Evolutionary conservation across 2,113 vertebrate species (phyloP).

Genomic region (Athene cunicularia): DNA sequence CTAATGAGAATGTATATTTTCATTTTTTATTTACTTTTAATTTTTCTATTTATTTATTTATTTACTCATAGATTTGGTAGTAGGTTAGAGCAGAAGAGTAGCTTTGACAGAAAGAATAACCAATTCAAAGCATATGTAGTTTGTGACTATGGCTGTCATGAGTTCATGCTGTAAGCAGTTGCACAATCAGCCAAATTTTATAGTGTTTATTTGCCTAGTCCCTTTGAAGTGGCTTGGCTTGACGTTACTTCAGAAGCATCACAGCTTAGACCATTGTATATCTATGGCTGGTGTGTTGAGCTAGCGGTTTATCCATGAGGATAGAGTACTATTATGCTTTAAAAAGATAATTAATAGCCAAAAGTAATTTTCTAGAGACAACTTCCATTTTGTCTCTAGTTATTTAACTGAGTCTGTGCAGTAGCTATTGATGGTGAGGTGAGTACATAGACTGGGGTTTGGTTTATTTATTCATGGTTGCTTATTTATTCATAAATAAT

Average conservation of each 20-base stretch:
- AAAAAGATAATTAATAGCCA: neutral
- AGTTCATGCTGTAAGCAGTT: neutral
- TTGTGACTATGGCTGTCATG: neutral
- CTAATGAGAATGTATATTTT: neutral
- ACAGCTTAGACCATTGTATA: neutral
- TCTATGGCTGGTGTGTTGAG: rapidly evolving
- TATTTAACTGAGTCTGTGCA: neutral
- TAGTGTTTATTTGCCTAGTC: neutral
- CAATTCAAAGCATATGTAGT: neutral
- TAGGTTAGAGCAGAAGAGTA: neutral
- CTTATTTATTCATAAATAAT: neutral
- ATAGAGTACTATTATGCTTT: neutral
- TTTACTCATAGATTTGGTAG: neutral
- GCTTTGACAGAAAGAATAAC: neutral
- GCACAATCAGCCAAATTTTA: neutral
- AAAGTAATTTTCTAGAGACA: neutral
- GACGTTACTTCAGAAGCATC: neutral
- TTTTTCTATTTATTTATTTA: neutral
- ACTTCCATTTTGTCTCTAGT: neutral
- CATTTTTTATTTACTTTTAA: neutral
- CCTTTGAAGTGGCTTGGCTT: neutral
- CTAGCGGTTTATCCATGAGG: neutral
- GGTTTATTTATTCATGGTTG: neutral
- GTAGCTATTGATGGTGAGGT: neutral
- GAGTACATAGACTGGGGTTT: neutral